A percentile compares a stretch with the other conserved stretches of the same genome.
These are phyloP conservation scores for Siniperca obscura DNA, from an alignment of 2,797 vertebrate genomes.

Conservation along the genomic window DNA sequence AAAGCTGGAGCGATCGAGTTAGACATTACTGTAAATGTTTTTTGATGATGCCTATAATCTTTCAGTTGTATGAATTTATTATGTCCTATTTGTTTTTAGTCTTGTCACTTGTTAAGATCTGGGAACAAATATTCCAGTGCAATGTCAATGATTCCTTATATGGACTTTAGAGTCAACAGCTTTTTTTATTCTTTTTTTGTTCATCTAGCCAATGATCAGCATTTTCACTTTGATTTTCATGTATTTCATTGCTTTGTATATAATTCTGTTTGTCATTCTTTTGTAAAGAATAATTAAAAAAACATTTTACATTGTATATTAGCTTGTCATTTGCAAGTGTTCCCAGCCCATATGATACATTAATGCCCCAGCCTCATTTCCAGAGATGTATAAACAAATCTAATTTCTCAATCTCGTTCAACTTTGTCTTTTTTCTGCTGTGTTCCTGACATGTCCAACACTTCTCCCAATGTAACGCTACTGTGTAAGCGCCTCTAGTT, in stretches of 20 bases:
- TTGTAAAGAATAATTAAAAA: not conserved
- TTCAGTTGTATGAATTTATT: not conserved
- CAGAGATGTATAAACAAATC: slow-evolving; percentile 2
- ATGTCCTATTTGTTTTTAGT: not conserved
- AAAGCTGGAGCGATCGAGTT: not conserved
- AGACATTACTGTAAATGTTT: not conserved
- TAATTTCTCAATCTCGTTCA: slow-evolving; percentile 4
- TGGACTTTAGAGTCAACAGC: not conserved
- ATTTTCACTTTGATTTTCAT: not conserved
- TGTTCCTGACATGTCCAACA: not conserved
- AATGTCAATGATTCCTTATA: not conserved
- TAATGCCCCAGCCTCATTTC: not conserved
- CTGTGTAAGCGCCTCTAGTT: not conserved
- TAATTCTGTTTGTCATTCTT: not conserved
- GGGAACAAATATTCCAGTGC: not conserved
- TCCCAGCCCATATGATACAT: no score
- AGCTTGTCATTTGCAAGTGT: not conserved
- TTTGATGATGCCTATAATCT: not conserved
- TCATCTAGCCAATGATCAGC: no score
- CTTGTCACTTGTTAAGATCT: not conserved
- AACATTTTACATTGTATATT: not conserved
- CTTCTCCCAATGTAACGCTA: not conserved
- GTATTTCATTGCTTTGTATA: not conserved
- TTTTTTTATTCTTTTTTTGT: not conserved
- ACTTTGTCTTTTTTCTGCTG: not conserved